Evolutionary conservation across 2,888 invertebrate genomes (phyloP), one percentile per base, ranked within the genome.

Genomic region (Himalopsyche anomala): DNA sequence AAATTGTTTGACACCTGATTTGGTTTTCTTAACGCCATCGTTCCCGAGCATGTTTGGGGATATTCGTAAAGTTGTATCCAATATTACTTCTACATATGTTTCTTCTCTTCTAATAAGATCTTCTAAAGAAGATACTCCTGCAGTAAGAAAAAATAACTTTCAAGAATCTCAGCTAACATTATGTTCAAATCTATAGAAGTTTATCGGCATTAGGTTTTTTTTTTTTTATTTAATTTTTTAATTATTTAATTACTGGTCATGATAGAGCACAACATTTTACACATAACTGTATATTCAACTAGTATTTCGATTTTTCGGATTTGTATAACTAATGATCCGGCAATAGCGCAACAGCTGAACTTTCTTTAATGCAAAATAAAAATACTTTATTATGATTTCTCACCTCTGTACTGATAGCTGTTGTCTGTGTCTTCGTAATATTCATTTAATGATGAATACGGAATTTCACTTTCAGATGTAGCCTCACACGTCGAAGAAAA

Each of bases 101-200:
- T 95, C 95, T 92, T 96, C 96, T 86, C 94, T 94, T 89, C 94
- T 93, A 55, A 96, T 94, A 81, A 96, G 93, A 87, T 94, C 93
- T 89, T 95, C 95, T 42, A 96, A 93, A 89, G 94, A 94, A 89
- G 88, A 87, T 17, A 85, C 87, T 40, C 94, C 94, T 93, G 90
- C 17, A 91, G 2, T 19, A 9, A 81, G 19, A 45, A 45, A 45
- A 5, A 45, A 9, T 45, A 45, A 11, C 45, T 45, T 45, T 45
- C 11, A 45, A 45, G 45, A 45, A 5, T 2, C 45, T 9, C 11
- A 45, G 45, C 8, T 9, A 45, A 28, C 28, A 28, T 28, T 28
- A 28, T 28, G 28, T 28, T 28, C 28, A 28, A 28, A 1, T 28
- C 28, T 28, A 28, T 28, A 28, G 28, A 28, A 28, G 28, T 1